Evolutionary conservation across 2,797 vertebrate species (phyloP).

Genomic region (Acanthiza pusilla): DNA sequence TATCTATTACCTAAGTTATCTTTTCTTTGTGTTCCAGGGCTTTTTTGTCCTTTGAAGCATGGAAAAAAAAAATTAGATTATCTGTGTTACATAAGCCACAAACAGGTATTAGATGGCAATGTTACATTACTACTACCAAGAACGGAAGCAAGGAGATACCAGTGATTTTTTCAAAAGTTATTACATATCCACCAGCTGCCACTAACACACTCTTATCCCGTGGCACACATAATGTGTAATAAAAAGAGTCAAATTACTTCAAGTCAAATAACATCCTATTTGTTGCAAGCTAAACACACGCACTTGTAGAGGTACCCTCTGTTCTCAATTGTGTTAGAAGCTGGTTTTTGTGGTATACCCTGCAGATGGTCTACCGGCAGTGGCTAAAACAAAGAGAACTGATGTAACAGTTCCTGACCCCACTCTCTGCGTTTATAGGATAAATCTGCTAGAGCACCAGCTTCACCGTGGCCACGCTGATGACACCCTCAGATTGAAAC

Average conservation of each 20-base stretch:
- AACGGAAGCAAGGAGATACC: neutral
- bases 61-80: constrained; percentile 49
- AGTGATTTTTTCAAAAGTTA: neutral
- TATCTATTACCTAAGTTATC: constrained; percentile 80
- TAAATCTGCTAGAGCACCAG: neutral
- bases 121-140: neutral
- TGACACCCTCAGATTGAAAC: neutral
- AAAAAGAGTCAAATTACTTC: too few species aligned
- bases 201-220: neutral
- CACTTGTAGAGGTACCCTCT: neutral
- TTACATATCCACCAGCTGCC: neutral
- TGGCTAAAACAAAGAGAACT: neutral
- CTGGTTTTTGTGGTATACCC: neutral
- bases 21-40: constrained; percentile 83
- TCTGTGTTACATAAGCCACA: constrained; percentile 3
- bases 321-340: neutral
- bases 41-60: constrained; percentile 92
- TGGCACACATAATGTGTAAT: neutral
- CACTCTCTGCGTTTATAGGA: neutral
- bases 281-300: neutral
- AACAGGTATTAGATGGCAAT: neutral
- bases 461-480: neutral
- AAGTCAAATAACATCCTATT: neutral
- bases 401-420: neutral
- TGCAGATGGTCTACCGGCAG: neutral